Evolutionary conservation across 2,888 invertebrate genomes (phyloP), one percentile per base, ranked within the genome.

Genomic region (Pyrrhia umbra): DNA sequence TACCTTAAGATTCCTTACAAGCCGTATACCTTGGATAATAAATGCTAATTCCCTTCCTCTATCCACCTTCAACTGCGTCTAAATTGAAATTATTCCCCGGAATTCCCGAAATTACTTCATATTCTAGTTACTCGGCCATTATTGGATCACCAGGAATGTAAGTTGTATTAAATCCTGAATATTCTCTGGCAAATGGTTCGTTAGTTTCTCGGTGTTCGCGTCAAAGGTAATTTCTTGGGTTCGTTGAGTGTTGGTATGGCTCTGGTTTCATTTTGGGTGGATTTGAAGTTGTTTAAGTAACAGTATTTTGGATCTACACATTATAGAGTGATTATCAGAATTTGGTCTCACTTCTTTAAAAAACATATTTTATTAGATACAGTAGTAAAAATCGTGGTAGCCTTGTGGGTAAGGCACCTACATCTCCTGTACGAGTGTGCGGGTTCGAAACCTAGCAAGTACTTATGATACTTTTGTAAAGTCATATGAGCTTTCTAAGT

Each of bases 21-120:
- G n/a, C n/a, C n/a, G n/a, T n/a, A n/a, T n/a, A n/a, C n/a, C n/a
- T n/a, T n/a, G n/a, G n/a, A 34, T 16, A 15, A 16, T 39, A 60
- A 54, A 55, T 40, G 10, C n/a, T 18, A 51, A 56, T 34, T 39
- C 23, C n/a, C 8, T 18, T 9, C 6, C 10, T 3, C 8, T 15
- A 23, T 4, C 30, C 27, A 40, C 46, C 37, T 54, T 2, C 13
- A 39, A 45, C 23, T 34, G n/a, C 39, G 15, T 52, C 39, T 34
- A 52, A 73, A 74, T 66, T 55, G 50, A 57, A 60, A 66, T 77
- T 27, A 77, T 58, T 58, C 61, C 27, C 10, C 20, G 40, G 57
- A 6, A 60, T 77, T 58, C 45, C n/a, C 27, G 37, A 45, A 77
- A 74, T 61, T 54, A 47, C 54, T 57, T 45, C 52, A 69, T 45